A percentile compares a stretch with the other conserved stretches of the same genome.
phyloP scores from a whole-genome alignment of 2,113 vertebrate genomes.

The Lepus timidus region DNA sequence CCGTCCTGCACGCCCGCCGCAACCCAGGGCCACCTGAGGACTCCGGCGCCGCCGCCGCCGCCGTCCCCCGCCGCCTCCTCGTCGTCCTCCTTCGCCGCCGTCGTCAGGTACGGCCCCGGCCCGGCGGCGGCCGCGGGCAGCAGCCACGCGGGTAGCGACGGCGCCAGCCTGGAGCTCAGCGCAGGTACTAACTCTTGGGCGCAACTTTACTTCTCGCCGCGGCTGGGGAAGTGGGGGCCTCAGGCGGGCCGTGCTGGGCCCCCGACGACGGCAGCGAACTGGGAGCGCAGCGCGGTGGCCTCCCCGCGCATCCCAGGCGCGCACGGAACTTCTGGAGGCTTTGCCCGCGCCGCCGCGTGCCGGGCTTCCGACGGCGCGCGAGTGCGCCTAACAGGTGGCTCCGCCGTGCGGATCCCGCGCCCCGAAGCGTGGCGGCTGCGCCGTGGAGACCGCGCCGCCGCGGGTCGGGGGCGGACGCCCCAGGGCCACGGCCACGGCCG shows the following conservation, averaged over 20 bases:
- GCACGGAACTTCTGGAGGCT: slow-evolving; percentile 58
- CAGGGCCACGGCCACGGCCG: neutral
- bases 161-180: slow-evolving; percentile 91
- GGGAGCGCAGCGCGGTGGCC: neutral
- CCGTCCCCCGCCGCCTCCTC: slow-evolving; percentile 71
- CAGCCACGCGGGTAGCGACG: slow-evolving; percentile 82
- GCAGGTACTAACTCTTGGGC: slow-evolving; percentile 89
- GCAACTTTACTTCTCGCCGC: slow-evolving; percentile 59
- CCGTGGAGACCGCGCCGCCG: rapidly evolving
- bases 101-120: slow-evolving; percentile 86
- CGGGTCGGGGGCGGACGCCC: neutral
- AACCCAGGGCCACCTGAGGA: slow-evolving; percentile 77
- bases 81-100: slow-evolving; percentile 81
- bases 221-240: neutral
- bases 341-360: neutral
- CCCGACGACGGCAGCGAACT: rapidly evolving
- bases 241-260: no score
- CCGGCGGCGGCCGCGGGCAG: slow-evolving; percentile 81
- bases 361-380: slow-evolving; percentile 67
- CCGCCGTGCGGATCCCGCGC: neutral
- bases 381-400: slow-evolving; percentile 77
- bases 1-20: slow-evolving; percentile 78
- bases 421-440: neutral
- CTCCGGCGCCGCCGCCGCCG: slow-evolving; percentile 68
- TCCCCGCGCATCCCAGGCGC: neutral